phyloP scores from a whole-genome alignment of 2,888 invertebrate species.

The Coleophora flavipennella region DNA sequence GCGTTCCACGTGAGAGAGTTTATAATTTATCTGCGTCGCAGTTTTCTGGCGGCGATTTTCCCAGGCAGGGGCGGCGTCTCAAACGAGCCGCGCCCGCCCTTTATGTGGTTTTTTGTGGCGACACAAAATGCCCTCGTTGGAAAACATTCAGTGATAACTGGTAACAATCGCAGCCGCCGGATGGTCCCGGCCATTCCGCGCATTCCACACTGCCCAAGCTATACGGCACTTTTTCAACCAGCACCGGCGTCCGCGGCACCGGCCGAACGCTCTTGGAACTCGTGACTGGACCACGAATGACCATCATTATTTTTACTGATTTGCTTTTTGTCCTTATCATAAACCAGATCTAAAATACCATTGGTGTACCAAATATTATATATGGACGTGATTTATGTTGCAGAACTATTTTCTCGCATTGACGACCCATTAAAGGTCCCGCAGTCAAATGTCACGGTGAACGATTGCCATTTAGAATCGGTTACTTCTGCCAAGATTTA shows the following conservation, averaged over 20 bases:
- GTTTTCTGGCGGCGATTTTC: constrained; percentile 72
- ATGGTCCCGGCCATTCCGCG: constrained; percentile 68
- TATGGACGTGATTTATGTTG: not conserved
- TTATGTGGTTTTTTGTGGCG: constrained; percentile 70
- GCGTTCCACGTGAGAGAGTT: constrained; percentile 63
- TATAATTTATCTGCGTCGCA: constrained; percentile 70
- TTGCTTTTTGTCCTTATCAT: not conserved
- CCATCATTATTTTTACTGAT: constrained; percentile 6
- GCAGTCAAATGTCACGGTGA: constrained; percentile 10
- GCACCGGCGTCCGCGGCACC: constrained; percentile 29
- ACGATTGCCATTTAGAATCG: constrained; percentile 10
- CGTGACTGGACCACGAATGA: constrained; percentile 22
- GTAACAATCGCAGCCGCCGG: constrained; percentile 71
- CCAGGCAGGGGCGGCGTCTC: constrained; percentile 68
- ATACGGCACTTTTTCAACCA: constrained; percentile 69
- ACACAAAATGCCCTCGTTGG: constrained; percentile 67
- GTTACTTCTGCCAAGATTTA: constrained; percentile 5
- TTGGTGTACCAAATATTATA: not conserved
- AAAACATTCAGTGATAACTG: constrained; percentile 73
- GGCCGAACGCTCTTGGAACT: constrained; percentile 39
- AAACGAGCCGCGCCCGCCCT: constrained; percentile 69
- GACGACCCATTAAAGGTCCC: not conserved
- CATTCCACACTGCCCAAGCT: constrained; percentile 56
- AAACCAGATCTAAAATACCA: not conserved
- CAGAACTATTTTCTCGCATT: not conserved